A percentile compares a stretch with the other conserved stretches of the same genome.
Evolutionary conservation across 92 coral and sea anemone species (phyloP).

Genomic region (Palythoa heliodiscus): DNA sequence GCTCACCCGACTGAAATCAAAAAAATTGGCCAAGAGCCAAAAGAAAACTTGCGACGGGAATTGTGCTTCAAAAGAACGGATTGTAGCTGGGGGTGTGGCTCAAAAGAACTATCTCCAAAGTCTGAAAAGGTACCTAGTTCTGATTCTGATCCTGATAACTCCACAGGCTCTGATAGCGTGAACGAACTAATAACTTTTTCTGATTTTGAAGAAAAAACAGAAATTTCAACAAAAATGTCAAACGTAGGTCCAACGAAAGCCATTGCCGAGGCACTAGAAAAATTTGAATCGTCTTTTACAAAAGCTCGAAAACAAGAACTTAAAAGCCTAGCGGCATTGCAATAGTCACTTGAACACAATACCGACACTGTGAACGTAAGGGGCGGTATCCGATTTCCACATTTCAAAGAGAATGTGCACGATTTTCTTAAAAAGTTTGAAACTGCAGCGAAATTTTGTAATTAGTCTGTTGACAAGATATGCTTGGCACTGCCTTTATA

Average conservation of each 20-base stretch:
- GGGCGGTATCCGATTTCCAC: conserved; percentile 10
- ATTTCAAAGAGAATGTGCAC: not conserved
- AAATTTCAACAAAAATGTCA: not conserved
- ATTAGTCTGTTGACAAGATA: not conserved
- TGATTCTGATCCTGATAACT: not conserved
- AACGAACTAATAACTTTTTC: not conserved
- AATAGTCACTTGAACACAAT: conserved; percentile 11
- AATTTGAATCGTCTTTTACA: too few relatives aligned
- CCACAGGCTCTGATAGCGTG: not conserved
- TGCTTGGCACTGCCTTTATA: not conserved
- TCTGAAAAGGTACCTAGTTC: not conserved
- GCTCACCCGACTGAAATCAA: not conserved
- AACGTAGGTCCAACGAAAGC: not conserved
- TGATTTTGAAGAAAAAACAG: not conserved
- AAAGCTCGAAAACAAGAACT: conserved; percentile 2
- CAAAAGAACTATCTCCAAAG: too few relatives aligned
- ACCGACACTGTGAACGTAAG: conserved; percentile 2
- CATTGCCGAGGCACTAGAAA: not conserved
- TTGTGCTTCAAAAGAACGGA: not conserved
- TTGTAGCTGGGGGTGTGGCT: too few relatives aligned
- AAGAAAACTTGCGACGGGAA: not conserved
- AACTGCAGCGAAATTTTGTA: conserved; percentile 1
- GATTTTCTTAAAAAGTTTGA: conserved; percentile 11
- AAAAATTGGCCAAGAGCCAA: conserved; percentile 9
- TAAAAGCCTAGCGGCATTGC: not conserved